Evolutionary conservation across 2,113 vertebrate genomes (phyloP).

Genomic region (Microcebus griseorufus): DNA sequence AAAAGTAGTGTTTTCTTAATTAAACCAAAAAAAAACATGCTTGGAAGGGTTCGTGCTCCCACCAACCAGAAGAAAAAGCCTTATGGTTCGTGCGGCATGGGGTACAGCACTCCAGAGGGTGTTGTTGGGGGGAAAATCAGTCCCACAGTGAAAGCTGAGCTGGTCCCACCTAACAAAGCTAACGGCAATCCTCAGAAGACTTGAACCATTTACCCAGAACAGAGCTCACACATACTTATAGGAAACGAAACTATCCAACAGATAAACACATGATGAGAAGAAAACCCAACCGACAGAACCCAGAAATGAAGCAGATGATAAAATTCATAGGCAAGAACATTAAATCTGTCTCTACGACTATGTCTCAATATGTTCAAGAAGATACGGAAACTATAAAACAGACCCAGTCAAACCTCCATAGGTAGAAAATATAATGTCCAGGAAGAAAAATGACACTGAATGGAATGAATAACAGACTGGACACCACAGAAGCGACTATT

Average conservation of each 20-base stretch:
- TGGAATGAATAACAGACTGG: no score
- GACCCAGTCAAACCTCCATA: not conserved
- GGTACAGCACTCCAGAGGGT: no score
- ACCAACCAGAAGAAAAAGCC: not conserved
- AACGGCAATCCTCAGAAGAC: not conserved
- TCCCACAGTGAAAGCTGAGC: not conserved
- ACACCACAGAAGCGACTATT: not conserved
- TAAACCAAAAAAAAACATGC: not conserved
- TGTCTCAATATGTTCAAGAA: not conserved
- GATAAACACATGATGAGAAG: not conserved
- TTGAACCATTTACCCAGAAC: no score
- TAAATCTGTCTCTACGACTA: not conserved
- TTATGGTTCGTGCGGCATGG: fast-evolving
- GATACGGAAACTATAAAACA: not conserved
- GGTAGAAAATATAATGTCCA: not conserved
- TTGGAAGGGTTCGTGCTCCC: not conserved
- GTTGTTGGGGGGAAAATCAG: not conserved
- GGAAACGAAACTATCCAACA: no score
- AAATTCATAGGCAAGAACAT: not conserved
- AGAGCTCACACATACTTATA: not conserved
- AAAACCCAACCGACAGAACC: not conserved
- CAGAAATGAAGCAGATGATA: not conserved
- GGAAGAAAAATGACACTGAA: not conserved
- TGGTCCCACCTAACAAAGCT: not conserved
- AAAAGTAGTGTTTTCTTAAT: not conserved